Conservation (phyloP, 37 sponge, comb jelly and placozoan species). For the Tethya wilhelma region DNA sequence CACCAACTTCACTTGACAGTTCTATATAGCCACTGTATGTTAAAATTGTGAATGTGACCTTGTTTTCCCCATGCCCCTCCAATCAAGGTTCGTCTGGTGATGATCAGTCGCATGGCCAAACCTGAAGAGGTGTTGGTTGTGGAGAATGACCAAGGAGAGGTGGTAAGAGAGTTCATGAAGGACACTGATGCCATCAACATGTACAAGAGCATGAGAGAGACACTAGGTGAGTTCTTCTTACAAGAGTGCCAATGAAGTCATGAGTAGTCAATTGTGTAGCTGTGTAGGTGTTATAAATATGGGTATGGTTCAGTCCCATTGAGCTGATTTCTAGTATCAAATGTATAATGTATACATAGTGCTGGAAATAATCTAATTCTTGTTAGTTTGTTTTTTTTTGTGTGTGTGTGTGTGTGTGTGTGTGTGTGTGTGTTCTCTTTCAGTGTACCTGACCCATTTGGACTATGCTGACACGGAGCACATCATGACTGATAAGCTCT, state of each 20-base stretch:
- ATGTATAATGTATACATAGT: too few species aligned
- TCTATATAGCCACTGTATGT: neutral
- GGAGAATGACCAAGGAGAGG: slow-evolving; percentile 99
- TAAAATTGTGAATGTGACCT: neutral
- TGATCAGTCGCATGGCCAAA: slow-evolving; percentile 98
- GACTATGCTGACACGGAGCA: slow-evolving; percentile 95
- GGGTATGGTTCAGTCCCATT: too few species aligned
- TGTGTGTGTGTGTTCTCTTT: neutral
- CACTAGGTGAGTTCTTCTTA: slow-evolving; percentile 74
- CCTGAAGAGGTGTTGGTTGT: slow-evolving; percentile 99
- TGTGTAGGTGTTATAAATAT: too few species aligned
- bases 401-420: too few species aligned
- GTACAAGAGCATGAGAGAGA: slow-evolving; percentile 99
- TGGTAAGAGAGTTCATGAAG: slow-evolving; percentile 98
- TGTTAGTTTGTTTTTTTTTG: too few species aligned
- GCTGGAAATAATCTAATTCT: too few species aligned
- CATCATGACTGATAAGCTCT: slow-evolving; percentile 97
- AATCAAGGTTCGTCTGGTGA: slow-evolving; percentile 88
- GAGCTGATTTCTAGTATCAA: too few species aligned
- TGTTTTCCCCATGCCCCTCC: neutral
- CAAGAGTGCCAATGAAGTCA: neutral
- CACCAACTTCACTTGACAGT: neutral
- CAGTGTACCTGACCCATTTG: slow-evolving; percentile 92
- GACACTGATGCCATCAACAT: slow-evolving; percentile 99
- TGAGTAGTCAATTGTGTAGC: too few species aligned